These are phyloP conservation scores for Portevinia maculata DNA, from an alignment of 2,888 invertebrate genomes.

Conservation along the genomic window DNA sequence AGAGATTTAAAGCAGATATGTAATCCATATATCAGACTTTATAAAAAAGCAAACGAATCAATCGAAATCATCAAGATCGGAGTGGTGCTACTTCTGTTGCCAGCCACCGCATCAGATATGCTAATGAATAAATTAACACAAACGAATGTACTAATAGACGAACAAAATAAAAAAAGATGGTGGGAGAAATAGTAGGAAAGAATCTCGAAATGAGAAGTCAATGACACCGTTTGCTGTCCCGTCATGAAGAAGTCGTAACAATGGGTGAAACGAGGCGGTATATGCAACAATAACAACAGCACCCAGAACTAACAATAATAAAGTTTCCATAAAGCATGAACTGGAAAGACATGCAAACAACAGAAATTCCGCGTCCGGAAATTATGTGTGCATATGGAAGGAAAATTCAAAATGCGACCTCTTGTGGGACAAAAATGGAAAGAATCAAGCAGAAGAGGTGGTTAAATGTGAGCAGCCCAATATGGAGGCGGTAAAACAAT, in stretches of 20 bases:
- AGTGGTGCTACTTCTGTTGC: conserved; percentile 13
- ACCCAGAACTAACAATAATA: conserved; percentile 31
- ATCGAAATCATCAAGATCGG: conserved; percentile 31
- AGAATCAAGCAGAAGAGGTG: neutral
- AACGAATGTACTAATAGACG: conserved; percentile 45
- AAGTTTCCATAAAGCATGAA: conserved; percentile 50
- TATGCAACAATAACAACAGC: conserved; percentile 44
- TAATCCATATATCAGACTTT: neutral
- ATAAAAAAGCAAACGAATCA: conserved; percentile 15
- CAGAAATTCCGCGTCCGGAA: conserved; percentile 62
- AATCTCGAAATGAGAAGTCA: conserved; percentile 67
- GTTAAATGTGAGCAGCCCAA: conserved; percentile 49
- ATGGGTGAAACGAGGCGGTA: conserved; percentile 58
- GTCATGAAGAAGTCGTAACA: conserved; percentile 59
- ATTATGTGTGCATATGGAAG: conserved; percentile 56
- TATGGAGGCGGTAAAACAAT: conserved; percentile 66
- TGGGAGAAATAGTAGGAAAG: conserved; percentile 44
- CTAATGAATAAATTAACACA: conserved; percentile 70
- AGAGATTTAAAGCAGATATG: conserved; percentile 33
- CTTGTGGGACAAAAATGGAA: conserved; percentile 27
- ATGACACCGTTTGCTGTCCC: conserved; percentile 51
- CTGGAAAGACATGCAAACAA: conserved; percentile 37
- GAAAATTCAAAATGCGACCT: conserved; percentile 68
- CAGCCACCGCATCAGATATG: conserved; percentile 14
- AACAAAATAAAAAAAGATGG: conserved; percentile 45